Base-by-base conservation (phyloP, 2,113 vertebrate genomes). In the Ariopsis seemanni region DNA sequence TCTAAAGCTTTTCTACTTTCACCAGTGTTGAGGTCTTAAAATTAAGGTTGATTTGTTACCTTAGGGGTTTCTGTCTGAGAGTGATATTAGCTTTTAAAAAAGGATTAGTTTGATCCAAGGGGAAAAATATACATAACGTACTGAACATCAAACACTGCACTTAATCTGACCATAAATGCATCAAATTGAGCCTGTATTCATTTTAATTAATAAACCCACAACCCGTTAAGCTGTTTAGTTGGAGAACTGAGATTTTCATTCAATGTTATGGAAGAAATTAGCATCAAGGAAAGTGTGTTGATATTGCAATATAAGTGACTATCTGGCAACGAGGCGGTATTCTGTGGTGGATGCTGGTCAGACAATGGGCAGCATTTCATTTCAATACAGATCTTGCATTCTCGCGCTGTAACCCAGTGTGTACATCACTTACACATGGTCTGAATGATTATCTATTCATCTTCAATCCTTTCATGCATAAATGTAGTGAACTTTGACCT, bases 1-100 rank as follows among this genome's bases (percentile, higher is more conserved):
- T 30, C 58, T 50, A 63, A 65, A 42, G 57, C 57, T 72, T 88
- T 88, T 53, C n/a, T 60, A 7, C 42, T 81, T 20, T 60, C 78
- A 30, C 27, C 18, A 22, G 27, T 42, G 57, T 60, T 42, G 18
- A 2, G 5, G 55, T 60, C 18, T 81, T 81, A 20, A 30, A 60
- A 81, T 18, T 62, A 7, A 62, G 18, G 25, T 81, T 22, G 27
- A 60, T 81, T 11, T 42, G 17, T 4, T 60, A 60, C 57, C 2
- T 11, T 30, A 34, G 18, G 30, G 30, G 30, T 42, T 55, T 78
- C 75, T 78, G 25, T 27, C 50, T 17, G 48, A 18, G 10, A 50
- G 9, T 50, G 20, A 11, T 75, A 75, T 50, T 48, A 25, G 72
- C 18, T 75, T 4, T 72, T 6, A 17, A 27, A 69, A 75, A 75